phyloP scores from a whole-genome alignment of 2,888 invertebrate species.

The Apotomis betuletana region DNA sequence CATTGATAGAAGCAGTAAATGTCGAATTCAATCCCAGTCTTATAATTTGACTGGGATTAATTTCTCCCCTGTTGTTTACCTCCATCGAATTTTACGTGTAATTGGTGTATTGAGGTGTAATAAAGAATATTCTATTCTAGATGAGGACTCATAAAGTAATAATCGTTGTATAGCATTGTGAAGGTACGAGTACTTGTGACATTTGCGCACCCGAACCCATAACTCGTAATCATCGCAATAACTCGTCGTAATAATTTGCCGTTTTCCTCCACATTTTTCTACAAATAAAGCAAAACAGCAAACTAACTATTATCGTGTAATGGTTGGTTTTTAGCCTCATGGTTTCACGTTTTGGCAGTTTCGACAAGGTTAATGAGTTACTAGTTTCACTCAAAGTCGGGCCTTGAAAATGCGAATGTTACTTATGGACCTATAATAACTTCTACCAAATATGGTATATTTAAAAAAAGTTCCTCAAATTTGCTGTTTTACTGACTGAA shows the following conservation, averaged over 20 bases:
- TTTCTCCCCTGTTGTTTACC: too few species aligned
- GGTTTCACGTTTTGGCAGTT: conserved; percentile 36
- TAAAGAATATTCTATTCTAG: too few species aligned
- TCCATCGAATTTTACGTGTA: too few species aligned
- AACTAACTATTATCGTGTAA: conserved; percentile 14
- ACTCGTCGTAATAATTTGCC: not conserved
- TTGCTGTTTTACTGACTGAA: not conserved
- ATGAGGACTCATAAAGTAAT: too few species aligned
- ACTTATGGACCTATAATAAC: not conserved
- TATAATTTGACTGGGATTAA: too few species aligned
- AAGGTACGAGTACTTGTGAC: not conserved
- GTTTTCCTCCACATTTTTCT: not conserved
- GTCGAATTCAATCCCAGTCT: too few species aligned
- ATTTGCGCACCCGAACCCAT: not conserved
- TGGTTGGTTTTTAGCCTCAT: conserved; percentile 18
- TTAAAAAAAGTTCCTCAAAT: not conserved
- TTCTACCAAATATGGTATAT: not conserved
- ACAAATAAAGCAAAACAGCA: not conserved
- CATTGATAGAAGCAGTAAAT: too few species aligned
- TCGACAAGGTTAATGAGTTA: conserved; percentile 37
- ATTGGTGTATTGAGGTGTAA: too few species aligned
- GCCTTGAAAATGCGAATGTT: conserved; percentile 27
- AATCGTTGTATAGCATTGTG: too few species aligned
- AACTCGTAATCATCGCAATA: not conserved
- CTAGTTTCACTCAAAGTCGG: conserved; percentile 21